Evolutionary conservation across 1,140 invertebrate genomes (phyloP).

Genomic region (Mylabris phalerata): DNA sequence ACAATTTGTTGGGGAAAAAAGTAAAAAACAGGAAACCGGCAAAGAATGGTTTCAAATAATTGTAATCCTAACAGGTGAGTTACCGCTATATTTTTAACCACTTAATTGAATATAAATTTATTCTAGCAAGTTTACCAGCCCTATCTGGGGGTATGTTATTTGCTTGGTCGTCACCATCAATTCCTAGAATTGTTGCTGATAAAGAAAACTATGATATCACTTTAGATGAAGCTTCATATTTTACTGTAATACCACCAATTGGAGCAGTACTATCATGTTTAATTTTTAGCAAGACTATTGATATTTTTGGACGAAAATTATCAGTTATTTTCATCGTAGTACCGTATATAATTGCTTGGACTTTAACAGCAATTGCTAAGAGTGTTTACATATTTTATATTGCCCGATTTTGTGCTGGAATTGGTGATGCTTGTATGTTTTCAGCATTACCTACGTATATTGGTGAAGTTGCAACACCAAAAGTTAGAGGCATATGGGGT

Average conservation of each 20-base stretch:
- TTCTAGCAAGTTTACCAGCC: slow-evolving; percentile 14
- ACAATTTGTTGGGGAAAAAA: no score
- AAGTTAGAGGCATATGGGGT: slow-evolving; percentile 22
- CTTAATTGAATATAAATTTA: neutral
- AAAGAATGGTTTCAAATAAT: neutral
- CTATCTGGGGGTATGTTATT: slow-evolving; percentile 17
- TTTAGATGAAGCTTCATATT: slow-evolving; percentile 22
- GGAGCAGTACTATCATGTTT: slow-evolving; percentile 12
- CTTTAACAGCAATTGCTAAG: slow-evolving; percentile 17
- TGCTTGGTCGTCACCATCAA: slow-evolving; percentile 24
- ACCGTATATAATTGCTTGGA: slow-evolving; percentile 19
- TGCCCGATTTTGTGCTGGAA: slow-evolving; percentile 24
- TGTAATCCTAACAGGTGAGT: neutral
- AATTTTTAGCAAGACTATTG: slow-evolving; percentile 16
- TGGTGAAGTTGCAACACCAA: slow-evolving; percentile 22
- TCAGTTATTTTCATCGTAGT: slow-evolving; percentile 20
- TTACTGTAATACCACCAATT: slow-evolving; percentile 20
- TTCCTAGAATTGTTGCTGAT: slow-evolving; percentile 18
- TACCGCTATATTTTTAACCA: neutral
- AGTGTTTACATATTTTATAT: slow-evolving; percentile 23
- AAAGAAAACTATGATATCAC: slow-evolving; percentile 25
- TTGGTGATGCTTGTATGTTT: slow-evolving; percentile 31
- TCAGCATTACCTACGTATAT: slow-evolving; percentile 26
- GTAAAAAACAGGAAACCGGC: neutral
- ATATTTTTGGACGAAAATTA: slow-evolving; percentile 25